These are phyloP conservation scores for Elaphurus davidianus DNA, from an alignment of 2,113 vertebrate genomes.

Conservation along the genomic window DNA sequence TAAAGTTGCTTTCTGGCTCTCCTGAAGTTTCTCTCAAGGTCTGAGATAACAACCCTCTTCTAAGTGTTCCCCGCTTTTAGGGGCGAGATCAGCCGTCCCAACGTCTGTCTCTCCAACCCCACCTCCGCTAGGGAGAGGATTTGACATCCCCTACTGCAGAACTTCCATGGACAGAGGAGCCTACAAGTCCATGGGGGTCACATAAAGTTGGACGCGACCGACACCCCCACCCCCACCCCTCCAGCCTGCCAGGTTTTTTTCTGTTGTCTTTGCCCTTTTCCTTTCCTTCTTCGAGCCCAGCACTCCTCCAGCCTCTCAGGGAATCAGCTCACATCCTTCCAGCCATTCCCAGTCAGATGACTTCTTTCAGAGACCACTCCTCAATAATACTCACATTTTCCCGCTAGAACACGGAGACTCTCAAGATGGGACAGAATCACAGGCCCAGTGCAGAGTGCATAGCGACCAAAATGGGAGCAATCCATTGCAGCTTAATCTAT, in stretches of 20 bases:
- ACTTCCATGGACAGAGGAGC: neutral
- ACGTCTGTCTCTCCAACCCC: neutral
- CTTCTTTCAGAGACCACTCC: neutral
- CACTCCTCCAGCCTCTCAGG: too few species aligned
- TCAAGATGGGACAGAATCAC: neutral
- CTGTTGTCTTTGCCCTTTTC: neutral
- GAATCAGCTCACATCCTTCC: neutral
- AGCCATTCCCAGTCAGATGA: neutral
- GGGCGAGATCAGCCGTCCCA: neutral
- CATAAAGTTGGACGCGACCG: neutral
- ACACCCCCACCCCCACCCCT: neutral
- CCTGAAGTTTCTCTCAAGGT: neutral
- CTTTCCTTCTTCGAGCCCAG: neutral
- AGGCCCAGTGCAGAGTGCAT: neutral
- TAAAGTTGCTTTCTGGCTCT: neutral
- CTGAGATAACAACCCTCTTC: neutral
- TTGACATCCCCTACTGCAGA: neutral
- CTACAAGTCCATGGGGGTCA: neutral
- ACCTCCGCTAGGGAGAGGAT: rapidly evolving
- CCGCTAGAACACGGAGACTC: neutral
- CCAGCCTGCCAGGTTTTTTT: too few species aligned
- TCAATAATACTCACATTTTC: neutral
- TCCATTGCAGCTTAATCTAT: too few species aligned
- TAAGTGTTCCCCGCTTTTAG: neutral
- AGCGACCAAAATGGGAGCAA: neutral